Evolutionary conservation across 1,140 invertebrate genomes (phyloP), one percentile per base, ranked within the genome.

Genomic region (Leucophenga varia): DNA sequence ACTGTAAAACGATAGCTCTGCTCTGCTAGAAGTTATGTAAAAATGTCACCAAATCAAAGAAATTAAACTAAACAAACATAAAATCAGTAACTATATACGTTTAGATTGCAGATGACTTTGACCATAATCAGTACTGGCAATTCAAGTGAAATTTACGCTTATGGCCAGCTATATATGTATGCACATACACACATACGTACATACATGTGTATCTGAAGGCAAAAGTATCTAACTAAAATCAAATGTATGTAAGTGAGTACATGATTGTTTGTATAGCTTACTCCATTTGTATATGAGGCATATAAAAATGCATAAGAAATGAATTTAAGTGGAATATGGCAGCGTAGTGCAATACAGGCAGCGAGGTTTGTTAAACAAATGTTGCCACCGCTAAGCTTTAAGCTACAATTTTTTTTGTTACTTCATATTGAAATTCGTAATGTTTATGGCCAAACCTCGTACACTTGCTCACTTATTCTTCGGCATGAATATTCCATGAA

Each of bases 261-360:
- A n/a, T n/a, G n/a, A n/a, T n/a, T n/a, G n/a, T n/a, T n/a, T n/a
- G n/a, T n/a, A n/a, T n/a, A n/a, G n/a, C n/a, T n/a, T n/a, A 46
- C 53, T 49, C 63, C 61, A 65, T 65, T 65, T 65, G 55, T 65
- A 67, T 71, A 64, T 71, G 68, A 61, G 68, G 52, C 49, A 63
- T 64, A 72, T 71, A 71, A 68, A 72, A 72, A 64, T 72, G 58
- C 67, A 71, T 72, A 64, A 39, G 22, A 59, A 64, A 71, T 71
- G 61, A 67, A 54, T 49, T 49, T 25, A n/a, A 31, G 41, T 44
- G 49, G 49, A 42, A 43, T 28, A 25, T 31, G 53, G 60, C 49
- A 52, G 31, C 9, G n/a, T 10, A 20, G 3, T 41, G 20, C 12
- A 22, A 17, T 4, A 19, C 8, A 22, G 34, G 42, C 2, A 43